Percentiles rank a stretch among this genome's conserved stretches.
phyloP scores from a whole-genome alignment of 2,113 vertebrate genomes.

The Dissostichus mawsoni region DNA sequence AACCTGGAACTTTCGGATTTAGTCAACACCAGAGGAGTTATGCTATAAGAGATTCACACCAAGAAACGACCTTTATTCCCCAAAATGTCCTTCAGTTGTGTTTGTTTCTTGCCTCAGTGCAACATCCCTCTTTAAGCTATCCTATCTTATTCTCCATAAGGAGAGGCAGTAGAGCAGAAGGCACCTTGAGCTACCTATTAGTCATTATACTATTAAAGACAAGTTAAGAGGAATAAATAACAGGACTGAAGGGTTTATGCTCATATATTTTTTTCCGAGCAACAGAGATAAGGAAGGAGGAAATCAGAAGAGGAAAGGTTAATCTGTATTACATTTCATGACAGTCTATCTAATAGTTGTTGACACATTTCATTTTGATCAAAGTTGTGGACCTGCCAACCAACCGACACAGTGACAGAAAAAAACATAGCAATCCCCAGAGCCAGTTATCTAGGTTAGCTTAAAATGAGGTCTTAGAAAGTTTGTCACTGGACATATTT shows the following conservation, averaged over 20 bases:
- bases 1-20: background rate
- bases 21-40: background rate
- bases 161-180: constrained; percentile 45
- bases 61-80: background rate
- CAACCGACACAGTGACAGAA: background rate
- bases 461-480: background rate
- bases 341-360: background rate
- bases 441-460: background rate
- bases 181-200: constrained; percentile 53
- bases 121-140: constrained; percentile 38
- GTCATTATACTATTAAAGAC: constrained; percentile 26
- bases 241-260: constrained; percentile 20
- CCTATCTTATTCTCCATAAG: constrained; percentile 31
- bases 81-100: constrained; percentile 47
- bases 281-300: background rate
- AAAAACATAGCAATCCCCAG: background rate
- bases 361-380: background rate
- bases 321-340: background rate
- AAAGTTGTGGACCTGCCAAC: background rate
- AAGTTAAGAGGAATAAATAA: constrained; percentile 19
- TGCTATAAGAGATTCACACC: background rate
- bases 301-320: no score
- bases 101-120: constrained; percentile 8
- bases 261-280: background rate
- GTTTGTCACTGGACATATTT: background rate